Conservation (phyloP, 1,140 invertebrate genomes). For the Drosophila melanica region DNA sequence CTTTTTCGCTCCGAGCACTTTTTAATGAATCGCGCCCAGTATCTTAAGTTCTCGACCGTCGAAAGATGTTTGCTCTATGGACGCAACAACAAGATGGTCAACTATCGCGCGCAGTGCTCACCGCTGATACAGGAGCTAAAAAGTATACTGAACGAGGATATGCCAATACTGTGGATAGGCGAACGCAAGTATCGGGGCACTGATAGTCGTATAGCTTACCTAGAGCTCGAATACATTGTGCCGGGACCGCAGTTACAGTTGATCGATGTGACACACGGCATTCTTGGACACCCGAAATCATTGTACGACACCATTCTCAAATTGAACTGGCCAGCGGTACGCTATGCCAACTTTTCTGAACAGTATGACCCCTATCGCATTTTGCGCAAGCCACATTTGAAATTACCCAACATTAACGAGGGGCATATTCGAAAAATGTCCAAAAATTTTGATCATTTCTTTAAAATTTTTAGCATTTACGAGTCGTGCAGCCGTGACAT, state of each 20-base stretch:
- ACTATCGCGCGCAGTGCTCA: neutral
- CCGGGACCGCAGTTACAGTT: neutral
- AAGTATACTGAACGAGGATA: neutral
- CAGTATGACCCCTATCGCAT: neutral
- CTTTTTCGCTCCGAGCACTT: constrained; percentile 7
- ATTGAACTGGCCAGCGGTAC: constrained; percentile 4
- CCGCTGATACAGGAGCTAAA: neutral
- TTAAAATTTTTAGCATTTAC: neutral
- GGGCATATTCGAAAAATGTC: neutral
- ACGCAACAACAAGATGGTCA: neutral
- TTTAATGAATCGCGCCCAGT: neutral
- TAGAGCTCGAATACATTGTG: constrained; percentile 3
- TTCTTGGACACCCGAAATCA: neutral
- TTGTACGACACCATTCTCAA: constrained; percentile 3
- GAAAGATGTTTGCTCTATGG: neutral
- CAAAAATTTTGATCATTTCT: neutral
- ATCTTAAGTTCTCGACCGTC: neutral
- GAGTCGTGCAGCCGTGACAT: neutral
- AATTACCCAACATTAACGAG: neutral
- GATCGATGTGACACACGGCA: neutral
- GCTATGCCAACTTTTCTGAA: neutral
- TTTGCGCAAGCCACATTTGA: neutral
- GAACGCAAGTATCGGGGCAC: neutral
- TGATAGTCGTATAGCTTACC: neutral
- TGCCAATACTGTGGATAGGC: constrained; percentile 4